Conservation (phyloP, 2,113 vertebrate species). For the Cynopterus brachyotis region DNA sequence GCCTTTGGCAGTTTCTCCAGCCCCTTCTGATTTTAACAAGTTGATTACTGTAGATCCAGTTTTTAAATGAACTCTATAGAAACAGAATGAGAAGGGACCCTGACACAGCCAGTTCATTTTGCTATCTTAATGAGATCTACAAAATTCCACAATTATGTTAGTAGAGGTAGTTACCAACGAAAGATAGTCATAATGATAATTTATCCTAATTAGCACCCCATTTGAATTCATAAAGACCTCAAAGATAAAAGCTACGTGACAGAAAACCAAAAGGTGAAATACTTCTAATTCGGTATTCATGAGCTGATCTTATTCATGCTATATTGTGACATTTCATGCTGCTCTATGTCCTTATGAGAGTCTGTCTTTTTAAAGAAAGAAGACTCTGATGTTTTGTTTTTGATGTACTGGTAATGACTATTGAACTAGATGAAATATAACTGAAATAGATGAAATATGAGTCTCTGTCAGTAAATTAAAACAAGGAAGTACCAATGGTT, state of each 20-base stretch:
- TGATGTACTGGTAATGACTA: background rate
- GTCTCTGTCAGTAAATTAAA: background rate
- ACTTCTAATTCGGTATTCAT: background rate
- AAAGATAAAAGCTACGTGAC: conserved; percentile 8
- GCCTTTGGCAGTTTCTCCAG: conserved; percentile 24
- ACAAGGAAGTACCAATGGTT: background rate
- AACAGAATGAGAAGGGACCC: conserved; percentile 27
- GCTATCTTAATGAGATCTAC: conserved; percentile 39
- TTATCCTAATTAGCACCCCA: conserved; percentile 35
- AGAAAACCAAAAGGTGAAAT: background rate
- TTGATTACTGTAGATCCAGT: background rate
- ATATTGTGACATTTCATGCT: background rate
- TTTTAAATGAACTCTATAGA: background rate
- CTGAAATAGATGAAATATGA: background rate
- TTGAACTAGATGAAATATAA: background rate
- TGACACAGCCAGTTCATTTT: conserved; percentile 24
- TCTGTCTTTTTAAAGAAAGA: background rate
- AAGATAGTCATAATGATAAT: background rate
- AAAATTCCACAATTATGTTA: conserved; percentile 44
- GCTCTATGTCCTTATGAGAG: background rate
- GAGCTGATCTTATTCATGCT: background rate
- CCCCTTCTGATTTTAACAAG: background rate
- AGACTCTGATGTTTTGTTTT: background rate
- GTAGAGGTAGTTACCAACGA: background rate
- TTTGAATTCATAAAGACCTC: background rate